Evolutionary conservation across 2,888 invertebrate genomes (phyloP).

Genomic region (Ichneumoninae sp.): DNA sequence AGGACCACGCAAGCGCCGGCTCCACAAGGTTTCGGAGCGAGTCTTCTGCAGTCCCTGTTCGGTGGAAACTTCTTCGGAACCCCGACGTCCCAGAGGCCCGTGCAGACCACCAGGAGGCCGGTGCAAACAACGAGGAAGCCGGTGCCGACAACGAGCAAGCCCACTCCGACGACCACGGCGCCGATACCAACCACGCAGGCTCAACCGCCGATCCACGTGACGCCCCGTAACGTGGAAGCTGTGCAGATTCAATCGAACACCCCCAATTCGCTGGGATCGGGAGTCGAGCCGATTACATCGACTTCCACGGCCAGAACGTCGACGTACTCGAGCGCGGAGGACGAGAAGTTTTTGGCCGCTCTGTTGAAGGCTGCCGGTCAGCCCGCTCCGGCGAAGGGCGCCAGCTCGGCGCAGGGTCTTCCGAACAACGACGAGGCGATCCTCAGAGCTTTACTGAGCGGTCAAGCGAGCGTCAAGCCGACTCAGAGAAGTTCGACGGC

Average conservation of each 20-base stretch:
- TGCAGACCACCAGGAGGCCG: conserved; percentile 82
- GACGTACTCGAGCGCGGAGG: conserved; percentile 70
- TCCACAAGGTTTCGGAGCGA: conserved; percentile 79
- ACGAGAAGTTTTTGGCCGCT: conserved; percentile 79
- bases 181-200: conserved; percentile 30
- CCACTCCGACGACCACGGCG: conserved; percentile 59
- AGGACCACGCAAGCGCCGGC: conserved; percentile 81
- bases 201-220: conserved; percentile 50
- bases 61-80: conserved; percentile 76
- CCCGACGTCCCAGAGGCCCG: conserved; percentile 68
- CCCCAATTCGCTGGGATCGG: conserved; percentile 74
- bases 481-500: conserved; percentile 82
- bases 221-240: conserved; percentile 65
- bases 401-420: conserved; percentile 52
- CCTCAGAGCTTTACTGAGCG: conserved; percentile 76
- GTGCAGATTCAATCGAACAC: conserved; percentile 69
- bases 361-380: conserved; percentile 74
- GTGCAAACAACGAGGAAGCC: conserved; percentile 67
- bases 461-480: conserved; percentile 74
- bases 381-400: conserved; percentile 61
- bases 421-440: conserved; percentile 75
- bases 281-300: conserved; percentile 67
- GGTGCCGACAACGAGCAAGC: conserved; percentile 66
- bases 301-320: conserved; percentile 76
- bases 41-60: conserved; percentile 78